A percentile compares a stretch with the other conserved stretches of the same genome.
These are phyloP conservation scores for Drosophila grimshawi DNA, from an alignment of 1,140 invertebrate genomes.

Conservation along the genomic window DNA sequence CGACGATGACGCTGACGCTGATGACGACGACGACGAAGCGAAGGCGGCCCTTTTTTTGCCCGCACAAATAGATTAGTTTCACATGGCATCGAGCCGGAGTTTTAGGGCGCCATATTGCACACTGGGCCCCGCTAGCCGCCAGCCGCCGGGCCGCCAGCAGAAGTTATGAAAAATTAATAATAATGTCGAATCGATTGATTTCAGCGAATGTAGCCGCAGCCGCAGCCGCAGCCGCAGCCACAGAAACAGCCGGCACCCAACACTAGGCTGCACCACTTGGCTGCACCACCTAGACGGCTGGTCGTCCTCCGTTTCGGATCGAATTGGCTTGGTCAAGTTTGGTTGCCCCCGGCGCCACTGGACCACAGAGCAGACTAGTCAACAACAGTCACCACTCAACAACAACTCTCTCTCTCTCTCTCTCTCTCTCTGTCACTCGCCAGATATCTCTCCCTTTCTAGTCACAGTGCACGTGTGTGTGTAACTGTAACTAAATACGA, in stretches of 20 bases:
- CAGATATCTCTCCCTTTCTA: conserved; percentile 6
- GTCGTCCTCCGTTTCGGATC: conserved; percentile 62
- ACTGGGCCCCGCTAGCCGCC: conserved; percentile 69
- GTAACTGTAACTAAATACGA: conserved; percentile 80
- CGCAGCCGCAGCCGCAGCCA: conserved; percentile 10
- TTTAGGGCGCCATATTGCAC: conserved; percentile 81
- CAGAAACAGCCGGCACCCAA: conserved; percentile 47
- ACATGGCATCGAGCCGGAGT: conserved; percentile 68
- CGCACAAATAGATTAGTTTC: conserved; percentile 84
- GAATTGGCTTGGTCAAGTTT: conserved; percentile 78
- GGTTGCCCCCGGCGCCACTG: conserved; percentile 57
- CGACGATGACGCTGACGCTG: background rate
- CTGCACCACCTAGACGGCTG: conserved; percentile 74
- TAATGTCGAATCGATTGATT: conserved; percentile 85
- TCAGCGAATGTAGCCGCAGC: conserved; percentile 59
- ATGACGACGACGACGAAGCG: conserved; percentile 10
- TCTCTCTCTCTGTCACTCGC: conserved; percentile 11
- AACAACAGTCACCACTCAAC: conserved; percentile 18
- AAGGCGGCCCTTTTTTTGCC: conserved; percentile 68
- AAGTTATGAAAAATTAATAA: conserved; percentile 85
- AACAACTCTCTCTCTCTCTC: background rate
- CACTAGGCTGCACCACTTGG: conserved; percentile 34
- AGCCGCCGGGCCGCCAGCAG: conserved; percentile 78
- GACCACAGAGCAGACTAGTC: conserved; percentile 35
- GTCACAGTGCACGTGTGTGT: conserved; percentile 53